phyloP scores from a whole-genome alignment of 2,888 invertebrate species.

The Neocrepidodera transversa region DNA sequence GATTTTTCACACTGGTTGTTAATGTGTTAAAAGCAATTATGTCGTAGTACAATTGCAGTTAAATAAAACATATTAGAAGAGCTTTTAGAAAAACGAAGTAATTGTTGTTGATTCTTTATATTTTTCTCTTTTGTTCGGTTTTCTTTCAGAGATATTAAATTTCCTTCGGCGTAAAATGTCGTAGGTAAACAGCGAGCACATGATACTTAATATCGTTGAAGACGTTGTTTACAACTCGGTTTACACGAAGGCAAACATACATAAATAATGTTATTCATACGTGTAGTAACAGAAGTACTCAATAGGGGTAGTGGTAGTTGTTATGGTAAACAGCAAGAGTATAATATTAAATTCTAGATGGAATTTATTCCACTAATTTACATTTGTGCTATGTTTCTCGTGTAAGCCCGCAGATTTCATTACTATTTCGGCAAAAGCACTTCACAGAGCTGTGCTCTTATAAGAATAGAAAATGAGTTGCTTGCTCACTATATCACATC shows the following conservation, averaged over 20 bases:
- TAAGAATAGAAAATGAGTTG: conserved; percentile 29
- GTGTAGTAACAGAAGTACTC: conserved; percentile 40
- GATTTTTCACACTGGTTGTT: too few relatives aligned
- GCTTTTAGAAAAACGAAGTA: too few relatives aligned
- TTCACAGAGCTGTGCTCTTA: conserved; percentile 27
- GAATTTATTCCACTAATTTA: conserved; percentile 47
- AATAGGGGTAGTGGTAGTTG: conserved; percentile 40
- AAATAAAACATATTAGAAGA: too few relatives aligned
- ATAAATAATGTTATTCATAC: conserved; percentile 47
- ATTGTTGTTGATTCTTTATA: too few relatives aligned
- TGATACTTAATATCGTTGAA: conserved; percentile 27
- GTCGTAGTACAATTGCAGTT: too few relatives aligned
- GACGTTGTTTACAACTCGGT: conserved; percentile 33
- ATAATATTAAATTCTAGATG: conserved; percentile 43
- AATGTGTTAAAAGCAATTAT: too few relatives aligned
- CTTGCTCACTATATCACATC: conserved; percentile 27
- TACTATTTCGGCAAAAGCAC: conserved; percentile 44
- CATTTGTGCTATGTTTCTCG: conserved; percentile 45
- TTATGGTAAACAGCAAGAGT: conserved; percentile 42
- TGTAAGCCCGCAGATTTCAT: conserved; percentile 46
- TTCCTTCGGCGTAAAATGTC: too few relatives aligned
- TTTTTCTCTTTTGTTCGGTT: too few relatives aligned
- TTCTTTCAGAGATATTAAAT: too few relatives aligned
- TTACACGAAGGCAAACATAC: conserved; percentile 35
- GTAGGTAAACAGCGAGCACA: conserved; percentile 9